Conservation (phyloP, 2,888 invertebrate species). For the Psylliodes chrysocephalus region DNA sequence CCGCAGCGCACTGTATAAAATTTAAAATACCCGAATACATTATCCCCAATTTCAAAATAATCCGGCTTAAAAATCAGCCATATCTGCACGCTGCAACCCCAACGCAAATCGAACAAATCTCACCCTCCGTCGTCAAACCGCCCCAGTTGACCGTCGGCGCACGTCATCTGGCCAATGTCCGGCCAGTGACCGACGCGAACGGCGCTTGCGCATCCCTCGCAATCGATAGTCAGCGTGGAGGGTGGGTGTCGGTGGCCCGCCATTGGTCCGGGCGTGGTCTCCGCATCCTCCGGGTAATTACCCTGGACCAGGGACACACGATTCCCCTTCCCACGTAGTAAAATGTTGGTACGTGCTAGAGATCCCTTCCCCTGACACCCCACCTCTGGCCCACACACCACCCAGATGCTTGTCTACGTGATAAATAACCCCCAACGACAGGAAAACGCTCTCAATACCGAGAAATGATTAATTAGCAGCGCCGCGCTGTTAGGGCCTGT, state of each 20-base stretch:
- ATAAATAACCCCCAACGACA: conserved; percentile 64
- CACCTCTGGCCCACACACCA: conserved; percentile 55
- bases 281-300: conserved; percentile 64
- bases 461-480: conserved; percentile 64
- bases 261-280: conserved; percentile 64
- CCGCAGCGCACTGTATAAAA: too few relatives aligned
- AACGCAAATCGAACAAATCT: conserved; percentile 5
- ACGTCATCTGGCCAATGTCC: conserved; percentile 61
- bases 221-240: conserved; percentile 56
- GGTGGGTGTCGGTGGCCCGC: conserved; percentile 53
- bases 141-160: conserved; percentile 58
- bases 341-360: conserved; percentile 43
- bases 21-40: too few relatives aligned
- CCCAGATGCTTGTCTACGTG: conserved; percentile 52
- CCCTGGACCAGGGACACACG: conserved; percentile 62
- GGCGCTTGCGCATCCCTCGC: conserved; percentile 48
- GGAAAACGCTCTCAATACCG: conserved; percentile 65
- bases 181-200: conserved; percentile 55
- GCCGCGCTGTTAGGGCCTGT: conserved; percentile 40
- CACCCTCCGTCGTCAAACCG: conserved; percentile 61
- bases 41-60: neutral
- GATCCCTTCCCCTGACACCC: conserved; percentile 39
- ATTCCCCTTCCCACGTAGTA: conserved; percentile 56
- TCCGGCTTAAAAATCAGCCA: neutral
- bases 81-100: neutral